Evolutionary conservation across 35 echinoderm and acorn worm genomes (phyloP), one percentile per base, ranked within the genome.

Genomic region (Patiria miniata): DNA sequence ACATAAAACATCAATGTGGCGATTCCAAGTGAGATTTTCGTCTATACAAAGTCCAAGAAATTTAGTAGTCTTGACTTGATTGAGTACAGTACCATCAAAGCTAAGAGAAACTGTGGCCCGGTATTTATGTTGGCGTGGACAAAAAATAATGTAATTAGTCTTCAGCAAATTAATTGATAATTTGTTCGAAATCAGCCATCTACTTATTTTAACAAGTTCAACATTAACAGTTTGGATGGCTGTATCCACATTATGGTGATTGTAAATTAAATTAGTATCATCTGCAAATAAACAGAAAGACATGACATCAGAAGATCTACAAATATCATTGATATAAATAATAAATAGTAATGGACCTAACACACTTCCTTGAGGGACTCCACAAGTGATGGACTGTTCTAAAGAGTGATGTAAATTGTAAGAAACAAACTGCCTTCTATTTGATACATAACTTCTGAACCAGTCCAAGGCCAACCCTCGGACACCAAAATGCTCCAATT

Each of bases 401-500:
- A 12, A 37, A 39, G 77, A 88, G 30, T 40, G 19, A 79, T 18
- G 30, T 40, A 40, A 34, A 80, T 59, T 79, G 22, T 78, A 85
- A 57, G 1, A 2, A 55, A 86, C 82, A 85, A 89, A 85, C 83
- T 96, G 94, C 33, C 39, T 47, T 37, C 81, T 80, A 44, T 92
- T 78, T 17, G 53, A 36, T 7, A 96, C 22, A 21, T 93, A 88
- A 88, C 86, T 93, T 58, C 76, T 60, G 85, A 93, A 87, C 91
- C 85, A 93, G 30, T 87, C 44, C 76, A 93, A 85, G 55, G 91
- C 78, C 38, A n/a, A 40, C 73, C 91, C 86, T 54, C 91, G 80
- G 78, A 93, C 79, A 17, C 91, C 91, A 93, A 84, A 88, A 77
- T 83, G 79, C 17, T 56, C 78, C 1, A 93, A 81, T 79, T 93